phyloP scores from a whole-genome alignment of 1,140 invertebrate species.

The Hormaphis cornu region DNA sequence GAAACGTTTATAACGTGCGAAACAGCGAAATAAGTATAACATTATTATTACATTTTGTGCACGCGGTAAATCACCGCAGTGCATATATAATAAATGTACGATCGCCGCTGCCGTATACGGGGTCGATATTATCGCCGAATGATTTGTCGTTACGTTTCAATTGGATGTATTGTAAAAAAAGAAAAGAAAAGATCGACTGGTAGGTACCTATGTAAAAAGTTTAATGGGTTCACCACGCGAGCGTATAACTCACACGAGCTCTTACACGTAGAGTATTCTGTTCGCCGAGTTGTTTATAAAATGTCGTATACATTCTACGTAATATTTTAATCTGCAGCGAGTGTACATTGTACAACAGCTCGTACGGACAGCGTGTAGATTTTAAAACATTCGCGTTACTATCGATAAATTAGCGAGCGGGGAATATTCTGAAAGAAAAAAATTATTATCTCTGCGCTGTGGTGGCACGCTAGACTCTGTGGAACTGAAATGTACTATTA shows the following conservation, averaged over 20 bases:
- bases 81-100: no score
- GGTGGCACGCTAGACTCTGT: no score
- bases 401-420: no score
- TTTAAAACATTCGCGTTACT: no score
- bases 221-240: background rate
- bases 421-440: no score
- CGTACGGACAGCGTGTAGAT: no score
- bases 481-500: no score
- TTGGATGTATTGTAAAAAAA: constrained; percentile 18
- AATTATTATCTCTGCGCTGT: no score
- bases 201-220: background rate
- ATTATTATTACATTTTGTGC: no score
- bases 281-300: background rate
- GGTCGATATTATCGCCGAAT: constrained; percentile 24
- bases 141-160: constrained; percentile 23
- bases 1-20: no score
- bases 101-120: background rate
- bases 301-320: background rate
- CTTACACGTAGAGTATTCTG: background rate
- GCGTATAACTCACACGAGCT: constrained; percentile 4
- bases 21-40: no score
- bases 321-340: background rate
- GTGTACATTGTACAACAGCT: background rate
- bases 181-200: background rate
- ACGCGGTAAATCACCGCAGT: no score